A percentile compares a stretch with the other conserved stretches of the same genome.
Conservation (phyloP, 2,797 vertebrate species). For the Chaetodon trifasciatus region DNA sequence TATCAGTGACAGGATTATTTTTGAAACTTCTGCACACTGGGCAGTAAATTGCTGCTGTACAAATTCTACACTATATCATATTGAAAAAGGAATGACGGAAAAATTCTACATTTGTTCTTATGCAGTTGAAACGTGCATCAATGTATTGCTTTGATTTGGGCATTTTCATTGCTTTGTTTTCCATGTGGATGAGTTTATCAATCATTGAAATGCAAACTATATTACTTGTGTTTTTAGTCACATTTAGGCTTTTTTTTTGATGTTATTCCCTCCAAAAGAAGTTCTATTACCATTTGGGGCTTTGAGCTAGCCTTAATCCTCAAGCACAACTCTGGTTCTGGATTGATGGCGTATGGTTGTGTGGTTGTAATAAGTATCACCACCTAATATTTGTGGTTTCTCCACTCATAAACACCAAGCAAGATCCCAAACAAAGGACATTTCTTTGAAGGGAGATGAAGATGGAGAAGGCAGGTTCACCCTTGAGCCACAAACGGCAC, state of each 20-base stretch:
- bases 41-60: background rate
- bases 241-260: background rate
- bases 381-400: background rate
- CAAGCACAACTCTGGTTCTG: background rate
- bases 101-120: too few relatives aligned
- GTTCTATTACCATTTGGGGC: background rate
- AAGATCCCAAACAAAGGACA: background rate
- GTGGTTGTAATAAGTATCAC: background rate
- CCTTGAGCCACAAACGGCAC: slow-evolving; percentile 3
- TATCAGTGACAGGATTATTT: background rate
- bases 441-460: slow-evolving; percentile 9
- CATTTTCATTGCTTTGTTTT: background rate
- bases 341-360: background rate
- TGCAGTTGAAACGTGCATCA: background rate
- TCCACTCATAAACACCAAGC: background rate
- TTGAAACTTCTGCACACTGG: background rate
- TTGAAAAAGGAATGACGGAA: background rate
- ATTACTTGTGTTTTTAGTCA: background rate
- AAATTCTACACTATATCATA: background rate
- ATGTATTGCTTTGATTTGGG: background rate
- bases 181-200: background rate
- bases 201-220: background rate
- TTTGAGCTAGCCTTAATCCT: background rate
- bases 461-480: background rate
- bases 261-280: background rate